Percentiles rank a stretch among this genome's conserved stretches.
These are phyloP conservation scores for Brachylomia viminalis DNA, from an alignment of 2,888 invertebrate species.

Conservation along the genomic window DNA sequence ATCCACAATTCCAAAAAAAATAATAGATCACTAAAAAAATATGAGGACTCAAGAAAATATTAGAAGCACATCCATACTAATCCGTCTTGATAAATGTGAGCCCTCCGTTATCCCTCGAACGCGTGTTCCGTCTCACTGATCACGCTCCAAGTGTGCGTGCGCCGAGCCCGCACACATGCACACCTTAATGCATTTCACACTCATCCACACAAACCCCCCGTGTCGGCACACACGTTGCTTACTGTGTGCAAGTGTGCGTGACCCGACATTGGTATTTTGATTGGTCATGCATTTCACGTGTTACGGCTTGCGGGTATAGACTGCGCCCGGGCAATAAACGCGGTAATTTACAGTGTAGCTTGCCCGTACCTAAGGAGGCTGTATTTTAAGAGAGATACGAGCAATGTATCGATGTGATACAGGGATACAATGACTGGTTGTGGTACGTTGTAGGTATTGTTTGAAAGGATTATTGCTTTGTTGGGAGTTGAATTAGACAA, in stretches of 20 bases:
- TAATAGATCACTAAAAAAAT: neutral
- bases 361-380: constrained; percentile 78
- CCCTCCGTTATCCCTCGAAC: constrained; percentile 89
- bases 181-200: constrained; percentile 80
- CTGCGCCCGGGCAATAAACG: constrained; percentile 85
- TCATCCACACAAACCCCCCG: constrained; percentile 66
- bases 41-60: constrained; percentile 3
- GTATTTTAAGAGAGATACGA: constrained; percentile 79
- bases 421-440: constrained; percentile 22
- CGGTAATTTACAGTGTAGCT: constrained; percentile 82
- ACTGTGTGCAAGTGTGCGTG: constrained; percentile 78
- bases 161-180: constrained; percentile 65
- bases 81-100: constrained; percentile 82
- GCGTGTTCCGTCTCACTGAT: constrained; percentile 89
- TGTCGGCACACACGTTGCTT: constrained; percentile 56
- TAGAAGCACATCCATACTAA: constrained; percentile 75
- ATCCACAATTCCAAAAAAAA: neutral
- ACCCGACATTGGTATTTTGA: constrained; percentile 90
- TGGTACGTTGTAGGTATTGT: constrained; percentile 36
- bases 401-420: constrained; percentile 50
- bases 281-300: constrained; percentile 91
- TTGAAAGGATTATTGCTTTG: constrained; percentile 16
- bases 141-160: constrained; percentile 78
- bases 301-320: constrained; percentile 83
- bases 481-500: neutral